Evolutionary conservation across 1,140 invertebrate genomes (phyloP).

Genomic region (Hermatobates lingyangjiaoensis): DNA sequence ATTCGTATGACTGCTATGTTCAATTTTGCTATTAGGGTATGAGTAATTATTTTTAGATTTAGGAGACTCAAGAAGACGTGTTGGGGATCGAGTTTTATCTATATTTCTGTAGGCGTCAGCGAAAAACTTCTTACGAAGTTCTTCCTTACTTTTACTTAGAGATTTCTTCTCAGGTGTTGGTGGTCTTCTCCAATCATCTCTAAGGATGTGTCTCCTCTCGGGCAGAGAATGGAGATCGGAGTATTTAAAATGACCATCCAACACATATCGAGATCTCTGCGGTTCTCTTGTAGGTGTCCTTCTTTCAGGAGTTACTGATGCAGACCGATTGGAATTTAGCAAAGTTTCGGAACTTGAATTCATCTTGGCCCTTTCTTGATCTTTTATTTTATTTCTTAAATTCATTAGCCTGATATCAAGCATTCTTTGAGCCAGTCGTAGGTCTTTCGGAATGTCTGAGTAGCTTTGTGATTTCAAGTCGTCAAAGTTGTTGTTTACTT

Average conservation of each 20-base stretch:
- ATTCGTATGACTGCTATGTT: too few species aligned
- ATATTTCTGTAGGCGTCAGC: slow-evolving; percentile 3
- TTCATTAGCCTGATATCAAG: slow-evolving; percentile 8
- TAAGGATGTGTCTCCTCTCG: background rate
- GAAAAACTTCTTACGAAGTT: slow-evolving; percentile 4
- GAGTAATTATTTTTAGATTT: too few species aligned
- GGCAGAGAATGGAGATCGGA: background rate
- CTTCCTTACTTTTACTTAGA: background rate
- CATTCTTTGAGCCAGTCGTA: slow-evolving; percentile 14
- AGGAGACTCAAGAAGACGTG: too few species aligned
- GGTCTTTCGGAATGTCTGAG: slow-evolving; percentile 19
- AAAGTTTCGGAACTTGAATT: slow-evolving; percentile 2
- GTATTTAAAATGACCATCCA: background rate
- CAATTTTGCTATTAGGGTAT: too few species aligned
- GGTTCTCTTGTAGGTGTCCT: slow-evolving; percentile 1
- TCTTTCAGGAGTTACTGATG: background rate
- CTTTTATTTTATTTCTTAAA: background rate
- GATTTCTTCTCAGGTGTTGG: background rate
- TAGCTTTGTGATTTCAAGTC: slow-evolving; percentile 22
- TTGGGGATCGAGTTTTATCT: background rate
- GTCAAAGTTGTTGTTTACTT: slow-evolving; percentile 19
- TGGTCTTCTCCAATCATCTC: background rate
- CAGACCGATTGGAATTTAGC: background rate
- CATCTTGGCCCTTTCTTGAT: background rate
- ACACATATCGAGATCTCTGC: background rate